Conservation (phyloP, 2,113 vertebrate genomes). For the Numenius arquata region DNA sequence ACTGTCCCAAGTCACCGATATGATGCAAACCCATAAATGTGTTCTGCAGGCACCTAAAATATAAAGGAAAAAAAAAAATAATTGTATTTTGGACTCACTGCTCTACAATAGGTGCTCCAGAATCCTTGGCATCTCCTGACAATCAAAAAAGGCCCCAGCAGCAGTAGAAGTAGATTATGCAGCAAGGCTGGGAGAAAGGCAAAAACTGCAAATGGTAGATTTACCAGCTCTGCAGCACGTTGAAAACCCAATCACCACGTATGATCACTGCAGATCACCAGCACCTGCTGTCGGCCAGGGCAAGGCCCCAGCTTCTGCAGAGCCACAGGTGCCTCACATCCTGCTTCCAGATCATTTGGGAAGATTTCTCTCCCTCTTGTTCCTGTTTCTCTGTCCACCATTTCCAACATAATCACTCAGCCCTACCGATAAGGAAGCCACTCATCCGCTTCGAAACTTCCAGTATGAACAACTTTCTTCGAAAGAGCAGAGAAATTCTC, state of each 20-base stretch:
- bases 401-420: neutral
- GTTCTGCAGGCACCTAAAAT: neutral
- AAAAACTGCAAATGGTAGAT: too few relatives aligned
- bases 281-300: neutral
- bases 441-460: neutral
- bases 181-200: neutral
- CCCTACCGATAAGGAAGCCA: neutral
- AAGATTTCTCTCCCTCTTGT: neutral
- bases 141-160: neutral
- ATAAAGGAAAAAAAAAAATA: neutral
- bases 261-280: neutral
- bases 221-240: neutral
- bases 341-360: neutral
- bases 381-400: neutral
- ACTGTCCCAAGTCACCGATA: neutral
- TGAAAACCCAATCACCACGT: fast-evolving
- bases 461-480: neutral
- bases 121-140: neutral
- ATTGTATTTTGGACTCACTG: neutral
- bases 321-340: neutral
- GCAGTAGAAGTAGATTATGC: neutral
- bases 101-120: neutral
- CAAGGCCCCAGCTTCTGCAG: neutral
- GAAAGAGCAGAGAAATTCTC: neutral
- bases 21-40: neutral